These are phyloP conservation scores for Carabus problematicus DNA, from an alignment of 2,888 invertebrate genomes.

Conservation along the genomic window DNA sequence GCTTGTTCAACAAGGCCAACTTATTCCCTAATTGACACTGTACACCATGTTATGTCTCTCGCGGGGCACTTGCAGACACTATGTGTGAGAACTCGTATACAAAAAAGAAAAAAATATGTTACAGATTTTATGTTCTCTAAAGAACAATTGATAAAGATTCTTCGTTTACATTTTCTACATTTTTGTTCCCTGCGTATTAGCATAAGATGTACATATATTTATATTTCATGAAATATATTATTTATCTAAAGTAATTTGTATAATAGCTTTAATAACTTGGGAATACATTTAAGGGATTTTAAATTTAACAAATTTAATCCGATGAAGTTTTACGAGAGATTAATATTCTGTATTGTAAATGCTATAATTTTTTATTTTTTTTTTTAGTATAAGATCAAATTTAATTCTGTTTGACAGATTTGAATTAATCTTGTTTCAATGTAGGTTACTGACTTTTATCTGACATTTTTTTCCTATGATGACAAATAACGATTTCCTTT, in stretches of 20 bases:
- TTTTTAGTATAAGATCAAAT: constrained; percentile 8
- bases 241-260: too few species aligned
- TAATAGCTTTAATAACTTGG: too few species aligned
- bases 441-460: constrained; percentile 13
- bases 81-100: constrained; percentile 12
- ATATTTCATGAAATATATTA: too few species aligned
- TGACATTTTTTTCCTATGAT: constrained; percentile 7
- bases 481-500: constrained; percentile 29
- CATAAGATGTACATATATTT: too few species aligned
- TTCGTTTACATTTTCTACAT: too few species aligned
- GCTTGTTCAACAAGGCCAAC: constrained; percentile 21
- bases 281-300: too few species aligned
- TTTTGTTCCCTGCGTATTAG: too few species aligned
- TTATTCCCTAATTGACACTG: constrained; percentile 27
- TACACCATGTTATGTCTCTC: constrained; percentile 16
- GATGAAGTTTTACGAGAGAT: too few species aligned
- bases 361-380: not conserved
- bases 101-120: not conserved
- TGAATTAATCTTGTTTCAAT: constrained; percentile 21
- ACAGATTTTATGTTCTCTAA: constrained; percentile 1
- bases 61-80: not conserved
- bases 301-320: too few species aligned
- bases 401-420: constrained; percentile 23
- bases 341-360: too few species aligned
- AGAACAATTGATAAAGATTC: too few species aligned